Conservation (phyloP, 2,113 vertebrate species). For the Atractosteus spatula region DNA sequence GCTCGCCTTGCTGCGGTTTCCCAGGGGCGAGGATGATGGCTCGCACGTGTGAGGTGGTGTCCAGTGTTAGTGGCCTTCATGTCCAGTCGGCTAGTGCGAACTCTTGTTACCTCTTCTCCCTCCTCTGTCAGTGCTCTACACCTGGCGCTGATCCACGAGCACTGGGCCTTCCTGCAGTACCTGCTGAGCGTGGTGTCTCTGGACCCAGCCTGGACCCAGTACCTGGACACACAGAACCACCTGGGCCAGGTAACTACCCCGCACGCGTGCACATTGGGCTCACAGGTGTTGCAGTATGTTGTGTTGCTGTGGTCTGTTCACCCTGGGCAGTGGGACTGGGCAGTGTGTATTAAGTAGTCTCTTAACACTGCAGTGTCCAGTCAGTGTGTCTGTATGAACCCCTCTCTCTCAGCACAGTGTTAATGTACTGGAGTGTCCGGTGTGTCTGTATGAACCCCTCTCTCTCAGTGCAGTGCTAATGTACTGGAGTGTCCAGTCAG, state of each 20-base stretch:
- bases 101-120: not conserved
- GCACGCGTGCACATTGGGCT: too few species aligned
- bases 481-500: too few species aligned
- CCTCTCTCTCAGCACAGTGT: too few species aligned
- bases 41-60: too few species aligned
- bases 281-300: not conserved
- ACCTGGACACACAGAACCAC: constrained; percentile 75
- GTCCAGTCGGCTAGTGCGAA: too few species aligned
- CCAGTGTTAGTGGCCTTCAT: too few species aligned
- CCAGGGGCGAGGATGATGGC: too few species aligned
- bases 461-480: too few species aligned
- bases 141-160: constrained; percentile 71
- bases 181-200: constrained; percentile 52
- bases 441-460: too few species aligned
- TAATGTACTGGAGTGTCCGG: too few species aligned
- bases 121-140: constrained; percentile 57
- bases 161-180: constrained; percentile 64
- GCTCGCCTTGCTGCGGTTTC: too few species aligned
- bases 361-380: not conserved
- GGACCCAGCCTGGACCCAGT: constrained; percentile 49
- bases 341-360: not conserved
- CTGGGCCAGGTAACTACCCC: constrained; percentile 61
- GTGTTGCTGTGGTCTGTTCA: not conserved
- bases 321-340: not conserved
- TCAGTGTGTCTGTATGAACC: too few species aligned